Percentiles rank a stretch among this genome's conserved stretches.
Conservation (phyloP, 2,113 vertebrate species). For the Anhinga anhinga region DNA sequence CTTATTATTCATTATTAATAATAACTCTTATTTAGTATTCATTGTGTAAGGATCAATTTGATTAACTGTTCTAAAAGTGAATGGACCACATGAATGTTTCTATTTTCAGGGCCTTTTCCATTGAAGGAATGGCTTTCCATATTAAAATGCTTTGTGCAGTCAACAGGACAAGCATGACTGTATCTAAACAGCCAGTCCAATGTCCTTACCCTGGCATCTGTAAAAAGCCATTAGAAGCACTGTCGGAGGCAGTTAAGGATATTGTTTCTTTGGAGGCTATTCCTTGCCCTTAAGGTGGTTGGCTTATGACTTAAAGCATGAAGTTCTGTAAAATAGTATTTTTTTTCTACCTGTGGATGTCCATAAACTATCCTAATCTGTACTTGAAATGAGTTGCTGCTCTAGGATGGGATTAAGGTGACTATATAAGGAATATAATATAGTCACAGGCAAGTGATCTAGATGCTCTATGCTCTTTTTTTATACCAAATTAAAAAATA, state of each 20-base stretch:
- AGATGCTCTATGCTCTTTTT: not conserved
- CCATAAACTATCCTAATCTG: not conserved
- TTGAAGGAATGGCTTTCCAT: not conserved
- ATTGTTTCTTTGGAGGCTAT: not conserved
- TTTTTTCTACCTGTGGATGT: not conserved
- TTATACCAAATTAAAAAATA: not conserved
- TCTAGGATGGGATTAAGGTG: not conserved
- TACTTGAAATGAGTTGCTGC: not conserved
- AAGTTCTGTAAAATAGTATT: not conserved
- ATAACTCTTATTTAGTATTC: constrained; percentile 35
- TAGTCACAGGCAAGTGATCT: not conserved
- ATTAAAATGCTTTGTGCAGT: not conserved
- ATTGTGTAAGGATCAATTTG: constrained; percentile 20
- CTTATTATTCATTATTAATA: constrained; percentile 59
- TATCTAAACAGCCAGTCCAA: not conserved
- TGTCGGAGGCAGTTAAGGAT: not conserved
- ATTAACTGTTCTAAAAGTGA: constrained; percentile 23
- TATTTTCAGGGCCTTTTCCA: not conserved
- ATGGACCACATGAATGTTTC: not conserved
- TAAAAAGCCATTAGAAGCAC: not conserved
- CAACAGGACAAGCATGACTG: not conserved
- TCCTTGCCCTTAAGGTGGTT: not conserved
- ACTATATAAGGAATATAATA: not conserved
- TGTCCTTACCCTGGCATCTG: not conserved
- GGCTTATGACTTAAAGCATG: not conserved